Evolutionary conservation across 1,140 invertebrate genomes (phyloP), one percentile per base, ranked within the genome.

Genomic region (Zaprionus inermis): DNA sequence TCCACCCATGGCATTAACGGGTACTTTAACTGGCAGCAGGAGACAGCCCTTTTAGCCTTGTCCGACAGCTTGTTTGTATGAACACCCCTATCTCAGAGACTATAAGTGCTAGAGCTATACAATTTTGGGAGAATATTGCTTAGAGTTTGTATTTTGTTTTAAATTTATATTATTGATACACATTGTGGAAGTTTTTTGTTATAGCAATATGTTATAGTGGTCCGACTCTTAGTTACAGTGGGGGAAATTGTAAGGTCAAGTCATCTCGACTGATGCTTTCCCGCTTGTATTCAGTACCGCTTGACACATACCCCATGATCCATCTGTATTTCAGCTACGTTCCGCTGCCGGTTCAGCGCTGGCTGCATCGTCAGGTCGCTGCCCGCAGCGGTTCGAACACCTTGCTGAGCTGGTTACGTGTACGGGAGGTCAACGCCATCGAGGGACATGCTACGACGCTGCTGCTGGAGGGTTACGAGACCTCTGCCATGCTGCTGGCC

Each of bases 391-490:
- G 20, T 0, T 12, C 14, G 0, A 30, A 76, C n/a, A 73, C 63
- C 52, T 76, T 70, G 14, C 75, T 69, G n/a, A 79, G 66, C 24
- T 83, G 46, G 77, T 67, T 69, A 20, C 18, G 11, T 36, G 30
- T 46, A 10, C 68, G 52, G 34, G 55, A 56, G 30, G 20, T 18
- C 0, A 1, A 2, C 18, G 77, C 74, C 11, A 63, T 86, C 7
- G 46, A 73, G 0, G 88, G 85, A 5, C 85, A 90, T 57, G 83
- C 79, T 30, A 70, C 69, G 30, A 90, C 88, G 1, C 46, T 90
- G 51, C 54, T 90, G 12, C 41, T 90, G 3, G 88, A 90, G 67
- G 89, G 89, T 3, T 91, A 90, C 49, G 89, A 91, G 55, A 91
- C 89, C 28, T 91, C 89, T 5, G 78, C 82, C 12, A 72, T 74